These are phyloP conservation scores for Amphiprion ocellaris DNA, from an alignment of 2,113 vertebrate genomes.

Conservation along the genomic window DNA sequence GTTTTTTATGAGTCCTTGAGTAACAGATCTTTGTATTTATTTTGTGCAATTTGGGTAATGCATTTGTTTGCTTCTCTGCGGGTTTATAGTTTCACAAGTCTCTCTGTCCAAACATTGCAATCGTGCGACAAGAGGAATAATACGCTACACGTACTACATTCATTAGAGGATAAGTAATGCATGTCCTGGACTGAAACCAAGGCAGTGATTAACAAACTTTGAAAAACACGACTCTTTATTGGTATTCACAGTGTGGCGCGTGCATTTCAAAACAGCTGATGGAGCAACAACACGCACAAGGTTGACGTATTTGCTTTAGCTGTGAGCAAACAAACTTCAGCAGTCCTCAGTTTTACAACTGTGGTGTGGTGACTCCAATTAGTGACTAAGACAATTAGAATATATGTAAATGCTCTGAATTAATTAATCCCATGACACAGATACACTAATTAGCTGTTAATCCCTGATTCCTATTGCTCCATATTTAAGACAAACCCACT, in stretches of 20 bases:
- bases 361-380: slow-evolving; percentile 66
- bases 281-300: slow-evolving; percentile 1
- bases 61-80: neutral
- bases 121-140: neutral
- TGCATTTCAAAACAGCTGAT: slow-evolving; percentile 16
- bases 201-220: neutral
- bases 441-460: slow-evolving; percentile 76
- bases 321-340: slow-evolving; percentile 62
- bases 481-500: slow-evolving; percentile 73
- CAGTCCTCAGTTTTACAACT: slow-evolving; percentile 21
- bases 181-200: neutral
- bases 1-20: neutral
- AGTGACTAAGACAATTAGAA: slow-evolving; percentile 66
- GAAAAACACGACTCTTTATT: slow-evolving; percentile 15
- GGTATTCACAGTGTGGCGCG: neutral
- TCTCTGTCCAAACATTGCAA: neutral
- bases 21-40: neutral
- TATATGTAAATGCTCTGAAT: slow-evolving; percentile 77
- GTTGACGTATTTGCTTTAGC: slow-evolving; percentile 23
- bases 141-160: neutral
- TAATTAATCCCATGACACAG: slow-evolving; percentile 79
- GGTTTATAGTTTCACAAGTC: neutral
- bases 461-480: slow-evolving; percentile 74
- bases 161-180: neutral
- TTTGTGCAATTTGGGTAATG: neutral